These are phyloP conservation scores for Eulemur macaco DNA, from an alignment of 2,113 vertebrate genomes.

Conservation along the genomic window DNA sequence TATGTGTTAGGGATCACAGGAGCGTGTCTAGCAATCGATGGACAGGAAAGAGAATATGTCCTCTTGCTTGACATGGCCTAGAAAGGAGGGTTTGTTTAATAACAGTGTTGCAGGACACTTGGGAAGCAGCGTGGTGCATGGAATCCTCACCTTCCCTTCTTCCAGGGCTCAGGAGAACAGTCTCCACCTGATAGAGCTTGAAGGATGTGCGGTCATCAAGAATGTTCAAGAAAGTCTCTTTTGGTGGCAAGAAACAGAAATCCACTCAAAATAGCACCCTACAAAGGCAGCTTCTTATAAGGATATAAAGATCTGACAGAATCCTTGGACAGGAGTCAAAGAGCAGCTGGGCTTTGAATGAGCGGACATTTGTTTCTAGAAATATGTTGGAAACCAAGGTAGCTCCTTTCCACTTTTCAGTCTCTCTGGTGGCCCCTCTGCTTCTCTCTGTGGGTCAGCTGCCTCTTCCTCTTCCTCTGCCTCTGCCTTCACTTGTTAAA, in stretches of 20 bases:
- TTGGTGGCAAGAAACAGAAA: not conserved
- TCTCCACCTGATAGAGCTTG: not conserved
- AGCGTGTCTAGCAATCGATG: not conserved
- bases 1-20: not conserved
- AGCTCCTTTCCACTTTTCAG: not conserved
- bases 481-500: not conserved
- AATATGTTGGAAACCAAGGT: not conserved
- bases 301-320: not conserved
- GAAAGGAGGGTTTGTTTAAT: not conserved
- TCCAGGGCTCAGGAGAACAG: not conserved
- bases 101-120: not conserved
- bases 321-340: not conserved
- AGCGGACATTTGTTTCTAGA: conserved; percentile 13
- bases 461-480: not conserved
- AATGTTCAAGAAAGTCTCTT: not conserved
- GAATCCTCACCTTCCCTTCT: not conserved
- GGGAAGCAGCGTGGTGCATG: not conserved
- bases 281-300: not conserved
- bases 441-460: not conserved
- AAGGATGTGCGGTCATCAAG: not conserved
- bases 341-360: not conserved
- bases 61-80: not conserved
- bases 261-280: not conserved
- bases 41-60: not conserved
- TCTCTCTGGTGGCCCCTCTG: not conserved